Conservation (phyloP, 2,888 invertebrate species). For the Achlya flavicornis region DNA sequence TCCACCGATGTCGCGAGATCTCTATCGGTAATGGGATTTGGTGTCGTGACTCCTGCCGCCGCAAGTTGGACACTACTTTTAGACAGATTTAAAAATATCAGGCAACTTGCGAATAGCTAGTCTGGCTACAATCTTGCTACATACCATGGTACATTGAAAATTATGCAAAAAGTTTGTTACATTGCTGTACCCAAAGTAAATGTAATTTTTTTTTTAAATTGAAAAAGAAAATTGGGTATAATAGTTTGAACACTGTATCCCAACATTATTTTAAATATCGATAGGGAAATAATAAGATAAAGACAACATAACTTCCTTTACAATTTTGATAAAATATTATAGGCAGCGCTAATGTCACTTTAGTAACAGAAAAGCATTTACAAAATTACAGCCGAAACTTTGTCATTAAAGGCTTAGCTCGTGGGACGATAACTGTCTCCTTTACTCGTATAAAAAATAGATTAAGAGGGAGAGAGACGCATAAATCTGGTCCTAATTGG, state of each 20-base stretch:
- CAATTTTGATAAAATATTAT: constrained; percentile 38
- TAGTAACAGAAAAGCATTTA: constrained; percentile 41
- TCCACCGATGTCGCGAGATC: constrained; percentile 82
- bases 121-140: constrained; percentile 42
- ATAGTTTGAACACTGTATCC: too few relatives aligned
- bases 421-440: constrained; percentile 44
- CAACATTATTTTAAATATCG: not conserved
- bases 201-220: too few relatives aligned
- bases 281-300: constrained; percentile 11
- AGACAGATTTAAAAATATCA: constrained; percentile 51
- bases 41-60: constrained; percentile 34
- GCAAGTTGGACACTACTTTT: constrained; percentile 43
- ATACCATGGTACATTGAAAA: constrained; percentile 21
- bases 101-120: constrained; percentile 49
- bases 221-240: too few relatives aligned
- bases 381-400: constrained; percentile 60
- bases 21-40: constrained; percentile 79
- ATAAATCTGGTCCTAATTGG: constrained; percentile 78
- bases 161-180: constrained; percentile 46
- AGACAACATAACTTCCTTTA: constrained; percentile 14
- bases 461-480: constrained; percentile 60
- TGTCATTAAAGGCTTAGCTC: constrained; percentile 55
- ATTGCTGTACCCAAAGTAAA: constrained; percentile 26
- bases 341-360: constrained; percentile 45
- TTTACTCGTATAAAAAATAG: constrained; percentile 52